These are phyloP conservation scores for Pedetes capensis DNA, from an alignment of 2,113 vertebrate species.

Conservation along the genomic window DNA sequence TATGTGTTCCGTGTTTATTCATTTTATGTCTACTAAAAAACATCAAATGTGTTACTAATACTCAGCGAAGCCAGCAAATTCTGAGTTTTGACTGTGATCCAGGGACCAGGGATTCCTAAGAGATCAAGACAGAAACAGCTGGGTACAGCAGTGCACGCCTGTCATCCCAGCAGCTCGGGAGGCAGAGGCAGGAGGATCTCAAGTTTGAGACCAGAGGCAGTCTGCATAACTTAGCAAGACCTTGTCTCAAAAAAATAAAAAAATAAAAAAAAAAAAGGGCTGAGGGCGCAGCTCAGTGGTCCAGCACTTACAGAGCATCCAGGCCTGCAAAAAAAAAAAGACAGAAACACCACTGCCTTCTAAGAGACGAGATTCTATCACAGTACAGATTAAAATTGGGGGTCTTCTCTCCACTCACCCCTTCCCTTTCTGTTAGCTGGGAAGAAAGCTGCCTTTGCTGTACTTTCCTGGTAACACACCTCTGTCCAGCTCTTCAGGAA, in stretches of 20 bases:
- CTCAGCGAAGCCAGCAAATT: not conserved
- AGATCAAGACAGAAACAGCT: not conserved
- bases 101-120: not conserved
- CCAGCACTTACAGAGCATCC: no score
- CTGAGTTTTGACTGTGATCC: not conserved
- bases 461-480: not conserved
- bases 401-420: not conserved
- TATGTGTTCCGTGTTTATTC: not conserved
- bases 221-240: no score
- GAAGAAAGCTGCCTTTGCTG: not conserved
- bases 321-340: no score
- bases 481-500: not conserved
- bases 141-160: no score
- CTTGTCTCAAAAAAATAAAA: no score
- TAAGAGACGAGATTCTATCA: not conserved
- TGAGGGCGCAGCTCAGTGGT: no score
- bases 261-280: no score
- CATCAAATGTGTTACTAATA: not conserved
- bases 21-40: not conserved
- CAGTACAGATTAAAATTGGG: not conserved
- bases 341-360: not conserved
- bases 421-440: not conserved
- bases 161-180: no score
- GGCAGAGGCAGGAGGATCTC: no score
- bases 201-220: no score